Base-by-base conservation (phyloP, 2,888 invertebrate genomes). In the Cryptops parisi region DNA sequence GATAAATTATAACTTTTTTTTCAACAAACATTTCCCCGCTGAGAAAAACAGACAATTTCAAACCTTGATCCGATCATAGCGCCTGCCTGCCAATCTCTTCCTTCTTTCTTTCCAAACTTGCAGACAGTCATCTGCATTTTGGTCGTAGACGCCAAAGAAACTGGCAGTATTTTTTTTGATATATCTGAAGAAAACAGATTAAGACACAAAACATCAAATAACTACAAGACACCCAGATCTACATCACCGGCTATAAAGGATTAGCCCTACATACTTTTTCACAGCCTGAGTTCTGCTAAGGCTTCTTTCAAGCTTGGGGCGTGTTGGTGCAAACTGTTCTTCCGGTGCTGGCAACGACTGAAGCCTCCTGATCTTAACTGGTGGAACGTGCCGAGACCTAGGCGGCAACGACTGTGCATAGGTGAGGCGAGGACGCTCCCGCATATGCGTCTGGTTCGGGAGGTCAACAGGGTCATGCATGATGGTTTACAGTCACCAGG, bases 61-160 rank as follows among this genome's bases (percentile, higher is more conserved):
- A n/a, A 58, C 73, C 64, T 74, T 74, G 57, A 76, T 64, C 58
- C 72, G 70, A 40, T 76, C 76, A 59, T 67, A 70, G 58, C 78
- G 80, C 72, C 83, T 78, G 64, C 79, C 79, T 61, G 84, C 83
- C 72, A 84, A 78, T 62, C 86, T 73, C 67, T 81, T 78, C 67
- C 87, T 75, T 66, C 87, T 75, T 65, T 86, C 84, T 64, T 81
- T 73, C 88, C 88, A 88, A 66, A 81, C 70, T 65, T 79, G 74
- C 66, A 54, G 33, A 52, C 56, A 47, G 55, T 58, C 44, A 55
- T 56, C 46, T 55, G 59, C 54, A 50, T 57, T 57, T 15, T 55
- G 54, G 19, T 57, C 59, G 39, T 83, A 82, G 54, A 89, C 81
- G 21, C 87, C 88, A 68, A 89, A 87, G 71, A 88, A 88, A 61